A percentile compares a stretch with the other conserved stretches of the same genome.
Conservation (phyloP, 2,113 vertebrate species). For the Scophthalmus maximus region DNA sequence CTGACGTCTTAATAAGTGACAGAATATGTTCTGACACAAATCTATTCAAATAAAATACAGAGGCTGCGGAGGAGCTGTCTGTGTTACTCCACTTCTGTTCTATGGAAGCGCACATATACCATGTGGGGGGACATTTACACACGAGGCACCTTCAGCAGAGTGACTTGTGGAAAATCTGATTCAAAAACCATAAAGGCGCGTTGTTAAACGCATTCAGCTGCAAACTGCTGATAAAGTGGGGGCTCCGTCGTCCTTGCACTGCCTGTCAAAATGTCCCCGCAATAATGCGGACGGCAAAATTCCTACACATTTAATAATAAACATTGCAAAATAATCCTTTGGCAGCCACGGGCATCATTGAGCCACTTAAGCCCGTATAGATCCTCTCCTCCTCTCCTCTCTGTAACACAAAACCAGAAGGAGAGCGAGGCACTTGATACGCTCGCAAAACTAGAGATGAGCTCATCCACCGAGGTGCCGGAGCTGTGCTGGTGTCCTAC, state of each 20-base stretch:
- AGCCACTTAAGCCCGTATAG: slow-evolving; percentile 41
- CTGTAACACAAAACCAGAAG: slow-evolving; percentile 35
- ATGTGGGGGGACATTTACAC: slow-evolving; percentile 8
- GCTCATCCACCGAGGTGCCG: slow-evolving; percentile 66
- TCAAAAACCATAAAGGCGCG: background rate
- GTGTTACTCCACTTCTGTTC: background rate
- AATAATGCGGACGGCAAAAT: slow-evolving; percentile 24
- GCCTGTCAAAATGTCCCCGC: slow-evolving; percentile 14
- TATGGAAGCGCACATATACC: background rate
- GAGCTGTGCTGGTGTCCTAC: slow-evolving; percentile 71
- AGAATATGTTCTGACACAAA: slow-evolving; percentile 11
- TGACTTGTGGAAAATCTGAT: slow-evolving; percentile 11
- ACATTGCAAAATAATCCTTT: slow-evolving; percentile 49
- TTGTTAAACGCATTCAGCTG: slow-evolving; percentile 10
- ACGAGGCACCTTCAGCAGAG: background rate
- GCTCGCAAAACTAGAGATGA: slow-evolving; percentile 70
- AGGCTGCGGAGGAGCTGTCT: background rate
- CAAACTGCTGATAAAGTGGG: background rate
- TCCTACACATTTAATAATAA: slow-evolving; percentile 51
- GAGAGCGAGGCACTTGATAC: slow-evolving; percentile 46
- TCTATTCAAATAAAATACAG: slow-evolving; percentile 16
- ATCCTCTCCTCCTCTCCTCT: slow-evolving; percentile 24
- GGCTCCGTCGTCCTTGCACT: slow-evolving; percentile 12
- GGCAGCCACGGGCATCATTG: slow-evolving; percentile 19
- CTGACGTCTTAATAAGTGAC: background rate